Evolutionary conservation across 2,797 vertebrate genomes (phyloP), one percentile per base, ranked within the genome.

Genomic region (Buphagus erythrorhynchus): DNA sequence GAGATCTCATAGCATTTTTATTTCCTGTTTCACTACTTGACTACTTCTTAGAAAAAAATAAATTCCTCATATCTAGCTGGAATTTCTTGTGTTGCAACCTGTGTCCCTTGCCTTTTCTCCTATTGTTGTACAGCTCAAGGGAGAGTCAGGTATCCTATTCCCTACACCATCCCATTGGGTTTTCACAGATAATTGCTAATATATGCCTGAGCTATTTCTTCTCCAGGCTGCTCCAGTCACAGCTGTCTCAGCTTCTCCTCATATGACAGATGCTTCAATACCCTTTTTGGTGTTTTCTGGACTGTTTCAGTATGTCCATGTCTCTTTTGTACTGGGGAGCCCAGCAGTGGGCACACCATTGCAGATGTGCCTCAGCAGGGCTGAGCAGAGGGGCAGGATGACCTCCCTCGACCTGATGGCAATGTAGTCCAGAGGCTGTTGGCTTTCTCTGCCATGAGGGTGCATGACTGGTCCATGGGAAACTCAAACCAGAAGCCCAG

Each of bases 321-420:
- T 86, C 28, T 82, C 10, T 75, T 13, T 43, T 28, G 21, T 46
- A 8, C n/a, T 83, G 65, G 31, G 10, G 5, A 76, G 21, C 20
- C 40, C 40, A 51, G n/a, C 45, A 35, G 7, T 36, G 45, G 11
- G 36, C 69, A 21, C 57, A 67, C 36, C 25, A 16, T 3, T 68
- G 45, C 51, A 29, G 3, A 11, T n/a, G 20, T 25, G 36, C 40
- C 58, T 67, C 33, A 36, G 40, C 10, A 52, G 61, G 54, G 31
- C 48, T 51, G 61, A 86, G 40, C 52, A 71, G 51, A 67, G 49
- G 14, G 25, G 35, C 46, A 28, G 51, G 22, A 55, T 82, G 36
- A 15, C 6, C 18, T 76, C 26, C 14, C 43, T 73, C 0, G 0
- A 20, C 22, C 4, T 84, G 22, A 28, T 48, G 33, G 16, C 16